Base-by-base conservation (phyloP, 2,888 invertebrate genomes). In the Melieria picta region DNA sequence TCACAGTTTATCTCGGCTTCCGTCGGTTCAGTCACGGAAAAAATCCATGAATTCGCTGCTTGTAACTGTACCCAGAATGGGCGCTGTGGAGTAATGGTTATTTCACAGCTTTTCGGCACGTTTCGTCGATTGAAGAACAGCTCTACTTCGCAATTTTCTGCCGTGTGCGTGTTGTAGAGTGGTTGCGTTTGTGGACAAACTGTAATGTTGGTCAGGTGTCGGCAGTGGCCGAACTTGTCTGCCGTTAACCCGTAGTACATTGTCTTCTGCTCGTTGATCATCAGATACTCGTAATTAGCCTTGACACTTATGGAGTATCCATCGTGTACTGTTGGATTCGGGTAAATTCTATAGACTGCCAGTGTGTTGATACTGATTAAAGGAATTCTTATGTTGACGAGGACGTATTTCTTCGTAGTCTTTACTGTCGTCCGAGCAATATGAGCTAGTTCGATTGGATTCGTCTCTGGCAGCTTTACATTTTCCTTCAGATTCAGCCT, bases 311-410 rank as follows among this genome's bases (percentile, higher is more conserved):
- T 50, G 46, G 50, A 65, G n/a, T 50, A 52, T 4, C 69, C 69
- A 13, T 69, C 63, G 46, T 69, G 42, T 56, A 46, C 42, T 46
- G 56, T 63, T 43, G 69, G 50, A n/a, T 70, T 60, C 7, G 70
- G 30, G 50, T 71, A 65, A 16, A 65, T 45, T 16, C 42, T 52
- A 46, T 61, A 65, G 6, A 16, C 60, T 11, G 58, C 9, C 4
- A 71, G 10, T 30, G 55, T 6, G 7, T 50, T n/a, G 10, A 30
- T 61, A n/a, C 45, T 71, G n/a, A 60, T 30, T n/a, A 70, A 60
- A 1, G 70, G 65, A 50, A 70, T 61, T 16, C 45, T 50, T 60
- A 65, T 65, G 46, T 70, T 60, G 30, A 70, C 58, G 9, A 65
- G 45, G 11, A 70, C 46, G 45, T 52, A 70, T 7, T 70, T 60